Evolutionary conservation across 2,888 invertebrate species (phyloP), one percentile per base, ranked within the genome.

Genomic region (Drosophila prostipennis): DNA sequence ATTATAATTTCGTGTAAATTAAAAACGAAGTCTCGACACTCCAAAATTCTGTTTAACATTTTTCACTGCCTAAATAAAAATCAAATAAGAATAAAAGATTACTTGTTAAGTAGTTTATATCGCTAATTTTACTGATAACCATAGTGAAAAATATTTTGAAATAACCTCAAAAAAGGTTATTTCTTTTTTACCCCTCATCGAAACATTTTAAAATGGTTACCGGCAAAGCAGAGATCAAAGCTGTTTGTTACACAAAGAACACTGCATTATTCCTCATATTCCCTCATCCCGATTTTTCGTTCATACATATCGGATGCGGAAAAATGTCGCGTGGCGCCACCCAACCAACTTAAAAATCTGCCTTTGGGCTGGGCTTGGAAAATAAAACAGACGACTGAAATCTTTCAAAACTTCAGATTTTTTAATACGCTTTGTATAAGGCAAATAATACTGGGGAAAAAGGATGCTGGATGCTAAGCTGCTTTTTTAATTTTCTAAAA

Each of bases 301-400:
- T 34, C 26, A 39, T 46, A 55, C 71, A 72, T n/a, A 78, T 83
- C 72, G 73, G 73, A 71, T 70, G 78, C 80, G 78, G 73, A 82
- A 84, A 88, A 83, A 83, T 86, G 84, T 84, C 89, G 81, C 84
- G 84, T 84, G 89, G 89, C 89, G 69, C 43, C 65, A 75, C 68
- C 78, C 80, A 61, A 39, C 29, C 14, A 26, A 48, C 26, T 34
- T 45, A 14, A 71, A 79, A 80, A 83, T 72, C 39, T 63, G 72
- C 78, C 74, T 55, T 39, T 52, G 43, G 77, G 71, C 83, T 52
- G 32, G 1, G 11, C 32, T 29, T 19, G 39, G 26, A 46, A 49
- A 57, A 40, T 14, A 14, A 48, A 39, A 6, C 4, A 63, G 32
- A 57, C 7, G 56, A 57, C 5, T 23, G 45, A 56, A 57, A 65